Base-by-base conservation (phyloP, 2,797 vertebrate species). In the Pristis pectinata region DNA sequence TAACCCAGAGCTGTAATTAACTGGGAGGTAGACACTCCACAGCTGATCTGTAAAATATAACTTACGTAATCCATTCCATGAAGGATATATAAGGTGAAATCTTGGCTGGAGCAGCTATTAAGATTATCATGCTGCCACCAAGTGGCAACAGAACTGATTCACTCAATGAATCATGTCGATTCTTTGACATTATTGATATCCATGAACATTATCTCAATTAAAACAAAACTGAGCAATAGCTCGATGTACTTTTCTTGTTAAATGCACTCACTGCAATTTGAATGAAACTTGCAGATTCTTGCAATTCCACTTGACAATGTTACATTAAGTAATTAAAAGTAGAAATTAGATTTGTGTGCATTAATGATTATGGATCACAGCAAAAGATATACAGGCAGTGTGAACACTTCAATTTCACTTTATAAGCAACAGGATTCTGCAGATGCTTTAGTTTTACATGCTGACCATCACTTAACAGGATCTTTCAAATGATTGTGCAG, bases 291-390 rank as follows among this genome's bases (percentile, higher is more conserved):
- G 70, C 70, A 94, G 92, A 34, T 70, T 41, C 37, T 37, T 19
- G 59, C 61, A 92, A 92, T 53, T 74, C 41, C 6, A 93, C 13
- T 93, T 76, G 92, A 74, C 94, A 76, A 94, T 76, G 27, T 76
- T 76, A 53, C 70, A 94, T 76, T 94, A 94, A 76, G 44, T 94
- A 76, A 94, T 94, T 94, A 94, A 74, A 72, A 94, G 70, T 94
- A 53, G 92, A 94, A 74, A 74, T 74, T 76, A 76, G 49, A 94
- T 76, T 94, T n/a, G 44, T 94, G 67, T 22, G 30, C 27, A 76
- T n/a, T 49, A 94, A 94, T 94, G 92, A 94, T 94, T 94, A 94
- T 70, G 53, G 41, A 49, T 94, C 92, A 76, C 94, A 94, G 44
- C 13, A 56, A 76, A 76, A 44, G 72, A 76, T 94, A 94, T 74